Conservation (phyloP, 2,888 invertebrate genomes). For the Drosophila vallismaia region DNA sequence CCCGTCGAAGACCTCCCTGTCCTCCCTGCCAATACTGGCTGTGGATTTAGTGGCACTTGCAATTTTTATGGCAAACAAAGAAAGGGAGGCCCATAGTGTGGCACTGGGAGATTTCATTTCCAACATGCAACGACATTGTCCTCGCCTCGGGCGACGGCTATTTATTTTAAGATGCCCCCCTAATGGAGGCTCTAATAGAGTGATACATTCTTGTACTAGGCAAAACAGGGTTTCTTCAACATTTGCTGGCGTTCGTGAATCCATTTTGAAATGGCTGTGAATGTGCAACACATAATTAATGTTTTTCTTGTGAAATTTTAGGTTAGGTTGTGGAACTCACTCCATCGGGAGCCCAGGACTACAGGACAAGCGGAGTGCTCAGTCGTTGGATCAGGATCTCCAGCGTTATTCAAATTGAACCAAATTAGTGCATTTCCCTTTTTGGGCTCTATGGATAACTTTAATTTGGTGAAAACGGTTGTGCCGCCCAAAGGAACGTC, state of each 20-base stretch:
- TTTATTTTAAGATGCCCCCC: constrained; percentile 39
- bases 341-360: constrained; percentile 52
- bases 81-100: constrained; percentile 7
- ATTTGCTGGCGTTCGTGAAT: constrained; percentile 17
- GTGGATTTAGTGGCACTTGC: constrained; percentile 59
- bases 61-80: constrained; percentile 59
- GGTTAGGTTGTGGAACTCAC: constrained; percentile 15
- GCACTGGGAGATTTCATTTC: not conserved
- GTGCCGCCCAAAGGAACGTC: constrained; percentile 52
- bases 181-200: constrained; percentile 17
- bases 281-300: not conserved
- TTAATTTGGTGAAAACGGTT: constrained; percentile 45
- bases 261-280: constrained; percentile 49
- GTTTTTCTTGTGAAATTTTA: not conserved
- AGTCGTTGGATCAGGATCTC: constrained; percentile 9
- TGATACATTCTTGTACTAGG: constrained; percentile 18
- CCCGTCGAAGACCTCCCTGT: constrained; percentile 1
- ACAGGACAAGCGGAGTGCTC: constrained; percentile 50
- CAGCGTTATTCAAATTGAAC: constrained; percentile 39
- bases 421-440: constrained; percentile 47
- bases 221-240: constrained; percentile 30
- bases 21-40: constrained; percentile 10
- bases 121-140: constrained; percentile 29
- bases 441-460: constrained; percentile 30
- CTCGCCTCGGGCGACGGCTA: constrained; percentile 23